Base-by-base conservation (phyloP, 1,140 invertebrate genomes). In the Ptiloglossa arizonensis region DNA sequence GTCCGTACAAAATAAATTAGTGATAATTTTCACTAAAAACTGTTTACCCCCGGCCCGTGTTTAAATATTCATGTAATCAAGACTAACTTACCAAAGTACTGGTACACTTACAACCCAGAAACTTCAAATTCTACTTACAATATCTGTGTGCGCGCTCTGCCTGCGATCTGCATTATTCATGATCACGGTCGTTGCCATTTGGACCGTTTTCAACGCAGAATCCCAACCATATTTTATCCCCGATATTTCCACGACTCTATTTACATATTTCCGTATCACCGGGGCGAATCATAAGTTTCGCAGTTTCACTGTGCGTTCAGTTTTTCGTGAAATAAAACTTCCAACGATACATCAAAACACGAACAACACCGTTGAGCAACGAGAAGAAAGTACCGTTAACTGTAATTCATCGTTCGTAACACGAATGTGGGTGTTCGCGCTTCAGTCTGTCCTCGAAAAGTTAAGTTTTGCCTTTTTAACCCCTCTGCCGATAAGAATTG, bases 131-230 rank as follows among this genome's bases (percentile, higher is more conserved):
- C 57, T 54, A 62, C 74, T 77, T 70, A 48, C n/a, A 46, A 48
- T 54, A 79, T 74, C 69, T 66, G 46, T 19, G 27, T n/a, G 60
- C 35, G 50, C 66, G 48, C 76, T 19, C 60, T 50, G 62, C 63
- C 27, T 15, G 38, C 44, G 38, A 54, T 19, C 48, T 80, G 57
- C 72, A 80, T 80, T 75, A 80, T 80, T 80, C 78, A 80, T 75
- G 78, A 80, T 67, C 63, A 22, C 56, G 29, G 56, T 38, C 48
- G 71, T 32, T 75, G 71, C 62, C 72, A 62, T 68, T 75, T 75
- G 63, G 78, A 80, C 62, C 78, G 54, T 80, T 75, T 68, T 75
- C 78, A 75, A 62, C 63, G 52, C n/a, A 59, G 70, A 82, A 69
- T 71, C 52, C 56, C 60, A 29, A 3, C 63, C 35, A 62, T 81